phyloP scores from a whole-genome alignment of 2,113 vertebrate species.

The Otocyon megalotis region DNA sequence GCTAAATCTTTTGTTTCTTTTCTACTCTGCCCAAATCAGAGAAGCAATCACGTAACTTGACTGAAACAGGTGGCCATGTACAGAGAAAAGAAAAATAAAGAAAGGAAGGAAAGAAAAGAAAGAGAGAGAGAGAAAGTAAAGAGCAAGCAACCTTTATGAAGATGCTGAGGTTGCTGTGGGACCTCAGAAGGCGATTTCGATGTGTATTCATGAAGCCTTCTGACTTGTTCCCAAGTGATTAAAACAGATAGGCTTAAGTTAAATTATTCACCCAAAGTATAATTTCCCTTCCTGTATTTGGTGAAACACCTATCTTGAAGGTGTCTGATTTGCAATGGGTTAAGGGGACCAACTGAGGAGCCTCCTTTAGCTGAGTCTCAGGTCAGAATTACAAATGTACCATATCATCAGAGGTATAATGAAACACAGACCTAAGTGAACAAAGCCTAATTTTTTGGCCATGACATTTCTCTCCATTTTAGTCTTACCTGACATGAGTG shows the following conservation, averaged over 20 bases:
- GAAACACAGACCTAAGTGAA: constrained; percentile 40
- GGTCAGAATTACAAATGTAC: constrained; percentile 62
- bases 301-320: neutral
- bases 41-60: neutral
- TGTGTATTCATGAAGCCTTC: neutral
- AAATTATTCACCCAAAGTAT: neutral
- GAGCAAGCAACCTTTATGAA: neutral
- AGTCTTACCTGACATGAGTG: constrained; percentile 69
- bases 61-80: neutral
- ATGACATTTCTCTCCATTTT: constrained; percentile 74
- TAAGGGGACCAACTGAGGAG: constrained; percentile 1
- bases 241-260: neutral
- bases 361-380: constrained; percentile 39
- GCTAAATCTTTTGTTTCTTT: constrained; percentile 15
- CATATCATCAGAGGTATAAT: constrained; percentile 64
- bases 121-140: neutral
- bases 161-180: neutral
- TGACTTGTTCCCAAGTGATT: constrained; percentile 46
- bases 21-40: neutral
- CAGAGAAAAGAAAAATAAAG: neutral
- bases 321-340: neutral
- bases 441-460: constrained; percentile 69
- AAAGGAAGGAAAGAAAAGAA: neutral
- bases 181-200: neutral
- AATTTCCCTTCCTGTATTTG: constrained; percentile 17